A percentile compares a stretch with the other conserved stretches of the same genome.
Conservation (phyloP, 2,797 vertebrate genomes). For the Leptoclinus maculatus region DNA sequence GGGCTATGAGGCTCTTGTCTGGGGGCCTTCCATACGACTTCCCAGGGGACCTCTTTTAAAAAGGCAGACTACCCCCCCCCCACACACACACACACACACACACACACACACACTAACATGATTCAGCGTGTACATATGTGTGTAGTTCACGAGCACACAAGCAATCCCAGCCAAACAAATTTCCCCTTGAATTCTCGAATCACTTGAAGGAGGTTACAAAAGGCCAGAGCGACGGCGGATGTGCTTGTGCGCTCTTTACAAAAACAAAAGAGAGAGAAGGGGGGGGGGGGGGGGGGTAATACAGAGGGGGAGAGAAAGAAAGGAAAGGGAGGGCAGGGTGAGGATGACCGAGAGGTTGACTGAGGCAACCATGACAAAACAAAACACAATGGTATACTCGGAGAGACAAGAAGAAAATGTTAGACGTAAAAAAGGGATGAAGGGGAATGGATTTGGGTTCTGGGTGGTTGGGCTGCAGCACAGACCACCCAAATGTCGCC, state of each 20-base stretch:
- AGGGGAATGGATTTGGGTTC: constrained; percentile 15
- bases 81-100: background rate
- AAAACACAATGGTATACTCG: background rate
- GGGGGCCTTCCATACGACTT: constrained; percentile 72
- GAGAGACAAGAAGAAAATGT: background rate
- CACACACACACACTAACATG: constrained; percentile 17
- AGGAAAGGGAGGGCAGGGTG: background rate
- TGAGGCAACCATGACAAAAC: constrained; percentile 17
- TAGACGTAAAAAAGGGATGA: constrained; percentile 15
- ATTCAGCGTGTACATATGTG: constrained; percentile 60
- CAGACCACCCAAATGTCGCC: constrained; percentile 67
- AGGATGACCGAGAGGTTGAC: constrained; percentile 42
- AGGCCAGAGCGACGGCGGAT: constrained; percentile 59
- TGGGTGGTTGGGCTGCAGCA: background rate
- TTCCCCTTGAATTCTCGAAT: constrained; percentile 51
- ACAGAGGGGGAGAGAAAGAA: background rate
- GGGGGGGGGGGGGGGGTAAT: background rate
- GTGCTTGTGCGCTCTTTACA: constrained; percentile 57
- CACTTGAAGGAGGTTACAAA: constrained; percentile 59
- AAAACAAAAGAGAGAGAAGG: constrained; percentile 54
- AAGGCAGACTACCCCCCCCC: constrained; percentile 29
- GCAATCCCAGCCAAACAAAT: constrained; percentile 58
- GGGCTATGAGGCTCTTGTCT: constrained; percentile 69
- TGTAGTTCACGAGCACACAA: constrained; percentile 34
- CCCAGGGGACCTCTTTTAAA: constrained; percentile 67